Percentiles rank a stretch among this genome's conserved stretches.
phyloP scores from a whole-genome alignment of 92 coral and sea anemone species.

The Ricordea florida region DNA sequence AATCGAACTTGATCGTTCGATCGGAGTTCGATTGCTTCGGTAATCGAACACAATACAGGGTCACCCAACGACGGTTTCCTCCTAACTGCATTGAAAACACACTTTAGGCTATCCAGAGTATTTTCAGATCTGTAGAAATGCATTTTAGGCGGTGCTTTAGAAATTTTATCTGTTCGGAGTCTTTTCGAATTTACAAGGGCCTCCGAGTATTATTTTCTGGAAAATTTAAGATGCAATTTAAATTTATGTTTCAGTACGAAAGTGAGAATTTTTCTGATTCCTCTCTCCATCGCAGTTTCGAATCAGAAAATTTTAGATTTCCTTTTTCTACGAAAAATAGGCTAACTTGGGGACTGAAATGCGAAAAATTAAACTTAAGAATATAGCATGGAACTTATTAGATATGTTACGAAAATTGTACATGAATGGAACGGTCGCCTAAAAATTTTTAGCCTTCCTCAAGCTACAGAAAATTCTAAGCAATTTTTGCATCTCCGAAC shows the following conservation, averaged over 20 bases:
- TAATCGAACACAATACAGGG: too few relatives aligned
- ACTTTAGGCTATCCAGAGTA: background rate
- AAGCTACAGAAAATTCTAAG: background rate
- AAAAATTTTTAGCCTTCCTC: background rate
- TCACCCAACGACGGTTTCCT: background rate
- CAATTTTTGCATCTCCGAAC: background rate
- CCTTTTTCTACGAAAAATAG: background rate
- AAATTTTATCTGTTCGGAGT: background rate
- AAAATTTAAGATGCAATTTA: background rate
- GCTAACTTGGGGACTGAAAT: background rate
- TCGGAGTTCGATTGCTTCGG: too few relatives aligned
- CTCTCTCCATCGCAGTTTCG: background rate
- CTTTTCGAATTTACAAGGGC: slow-evolving; percentile 4
- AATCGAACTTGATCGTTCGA: too few relatives aligned
- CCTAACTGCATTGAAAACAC: background rate
- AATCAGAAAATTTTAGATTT: background rate
- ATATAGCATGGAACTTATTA: background rate
- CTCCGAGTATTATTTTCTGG: background rate
- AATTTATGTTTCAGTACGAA: background rate
- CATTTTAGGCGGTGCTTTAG: background rate
- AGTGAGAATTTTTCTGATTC: background rate
- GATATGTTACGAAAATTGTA: background rate
- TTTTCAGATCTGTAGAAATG: background rate
- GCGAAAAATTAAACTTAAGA: background rate
- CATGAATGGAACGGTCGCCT: background rate